Conservation (phyloP, 2,797 vertebrate genomes). For the Coranthus polyacanthus region DNA sequence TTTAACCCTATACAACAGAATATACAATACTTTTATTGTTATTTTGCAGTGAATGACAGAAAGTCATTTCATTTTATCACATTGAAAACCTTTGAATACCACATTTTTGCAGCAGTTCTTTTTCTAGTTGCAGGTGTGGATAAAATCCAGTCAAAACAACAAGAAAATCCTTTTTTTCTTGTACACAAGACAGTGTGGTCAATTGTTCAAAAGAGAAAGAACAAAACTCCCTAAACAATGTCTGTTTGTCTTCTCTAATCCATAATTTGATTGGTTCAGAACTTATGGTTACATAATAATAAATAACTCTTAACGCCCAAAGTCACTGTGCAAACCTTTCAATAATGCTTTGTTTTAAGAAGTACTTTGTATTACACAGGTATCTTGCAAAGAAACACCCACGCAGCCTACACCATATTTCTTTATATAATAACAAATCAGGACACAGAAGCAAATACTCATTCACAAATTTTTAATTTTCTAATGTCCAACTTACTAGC, state of each 20-base stretch:
- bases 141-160: slow-evolving; percentile 18
- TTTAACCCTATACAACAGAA: no score
- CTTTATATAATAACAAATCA: no score
- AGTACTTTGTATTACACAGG: background rate
- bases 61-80: background rate
- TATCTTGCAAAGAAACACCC: no score
- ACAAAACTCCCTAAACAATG: background rate
- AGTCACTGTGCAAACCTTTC: background rate
- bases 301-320: slow-evolving; percentile 1
- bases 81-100: background rate
- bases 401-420: slow-evolving; percentile 1
- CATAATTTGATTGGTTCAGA: slow-evolving; percentile 2
- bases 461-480: no score
- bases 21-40: no score
- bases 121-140: slow-evolving; percentile 24
- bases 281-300: slow-evolving; percentile 25
- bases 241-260: background rate
- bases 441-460: no score
- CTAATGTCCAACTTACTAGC: no score
- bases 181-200: background rate
- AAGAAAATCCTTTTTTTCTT: slow-evolving; percentile 2
- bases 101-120: slow-evolving; percentile 12
- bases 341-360: background rate
- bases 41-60: background rate
- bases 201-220: slow-evolving; percentile 7